Base-by-base conservation (phyloP, 2,797 vertebrate genomes). In the Microctenopoma stevenorrisi region DNA sequence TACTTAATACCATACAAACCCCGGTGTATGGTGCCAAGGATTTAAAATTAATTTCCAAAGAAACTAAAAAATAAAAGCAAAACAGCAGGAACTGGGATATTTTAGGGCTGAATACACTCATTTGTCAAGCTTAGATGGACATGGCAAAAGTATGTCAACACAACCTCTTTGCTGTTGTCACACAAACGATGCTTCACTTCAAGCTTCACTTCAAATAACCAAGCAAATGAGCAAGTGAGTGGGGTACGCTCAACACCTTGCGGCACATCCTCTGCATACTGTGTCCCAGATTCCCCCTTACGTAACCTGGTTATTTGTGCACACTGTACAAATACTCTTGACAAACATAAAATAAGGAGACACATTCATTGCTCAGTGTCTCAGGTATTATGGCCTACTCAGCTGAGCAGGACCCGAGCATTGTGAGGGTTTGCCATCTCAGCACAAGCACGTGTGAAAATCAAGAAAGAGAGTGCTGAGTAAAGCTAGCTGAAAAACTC, bases 201-300 rank as follows among this genome's bases (percentile, higher is more conserved):
- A 65, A 76, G 76, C 74, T 64, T 86, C 74, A 63, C 82, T 83
- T 84, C 72, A 65, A 76, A 84, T 76, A 73, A 80, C 48, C 61
- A 25, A 65, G 66, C 67, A 74, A 79, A 77, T 48, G 65, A 78
- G 72, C 35, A 26, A 67, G 57, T 10, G 82, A 66, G 72, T 8
- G 33, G 68, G 68, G 58, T 60, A 33, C 1, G 72, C 79, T 87
- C 74, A 58, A 81, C 86, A 83, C 89, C 89, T 89, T 64, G 82
- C 72, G 84, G 79, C 74, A 62, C 75, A 63, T 78, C 73, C 70
- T 68, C 81, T 58, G 85, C 71, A 86, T 80, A 76, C 76, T 8
- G 70, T 48, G 88, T 83, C 86, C 91, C 87, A 93, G 83, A 89
- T 90, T 87, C 70, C 59, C 37, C 78, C 76, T 91, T 88, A 82